phyloP scores from a whole-genome alignment of 2,797 vertebrate genomes.

The Darevskia mixta region DNA sequence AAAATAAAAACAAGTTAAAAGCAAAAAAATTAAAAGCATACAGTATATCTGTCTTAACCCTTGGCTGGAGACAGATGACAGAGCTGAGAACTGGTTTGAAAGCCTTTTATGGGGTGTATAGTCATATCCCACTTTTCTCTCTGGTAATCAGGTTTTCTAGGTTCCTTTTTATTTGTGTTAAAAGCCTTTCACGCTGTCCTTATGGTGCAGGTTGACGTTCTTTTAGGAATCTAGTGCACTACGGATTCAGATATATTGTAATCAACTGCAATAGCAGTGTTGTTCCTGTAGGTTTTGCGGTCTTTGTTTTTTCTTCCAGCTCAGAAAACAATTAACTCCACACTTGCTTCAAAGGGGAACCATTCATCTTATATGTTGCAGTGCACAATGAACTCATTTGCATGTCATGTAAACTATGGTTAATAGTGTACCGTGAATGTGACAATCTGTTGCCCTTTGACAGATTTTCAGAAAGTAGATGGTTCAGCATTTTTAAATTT shows the following conservation, averaged over 20 bases:
- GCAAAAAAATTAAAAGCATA: not conserved
- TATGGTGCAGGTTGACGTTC: conserved; percentile 88
- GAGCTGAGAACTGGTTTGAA: no score
- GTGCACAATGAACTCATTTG: no score
- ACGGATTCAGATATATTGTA: conserved; percentile 90
- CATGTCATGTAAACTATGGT: no score
- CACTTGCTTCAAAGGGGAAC: conserved; percentile 90
- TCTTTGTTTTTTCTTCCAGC: conserved; percentile 65
- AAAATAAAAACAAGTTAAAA: no score
- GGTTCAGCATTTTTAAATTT: conserved; percentile 27
- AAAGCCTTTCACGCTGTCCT: conserved; percentile 87
- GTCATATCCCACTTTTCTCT: no score
- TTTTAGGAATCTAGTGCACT: conserved; percentile 93
- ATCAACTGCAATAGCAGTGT: conserved; percentile 87
- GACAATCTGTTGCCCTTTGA: no score
- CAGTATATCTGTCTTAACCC: not conserved
- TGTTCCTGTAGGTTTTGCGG: conserved; percentile 85
- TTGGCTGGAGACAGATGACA: not conserved
- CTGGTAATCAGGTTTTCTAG: no score
- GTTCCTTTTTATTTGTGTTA: no score
- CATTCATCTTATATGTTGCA: conserved; percentile 78
- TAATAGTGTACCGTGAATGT: no score
- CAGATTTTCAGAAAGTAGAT: no score
- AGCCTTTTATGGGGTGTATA: no score
- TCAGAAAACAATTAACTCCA: conserved; percentile 88